These are phyloP conservation scores for Clostera curtula DNA, from an alignment of 2,888 invertebrate species.

Conservation along the genomic window DNA sequence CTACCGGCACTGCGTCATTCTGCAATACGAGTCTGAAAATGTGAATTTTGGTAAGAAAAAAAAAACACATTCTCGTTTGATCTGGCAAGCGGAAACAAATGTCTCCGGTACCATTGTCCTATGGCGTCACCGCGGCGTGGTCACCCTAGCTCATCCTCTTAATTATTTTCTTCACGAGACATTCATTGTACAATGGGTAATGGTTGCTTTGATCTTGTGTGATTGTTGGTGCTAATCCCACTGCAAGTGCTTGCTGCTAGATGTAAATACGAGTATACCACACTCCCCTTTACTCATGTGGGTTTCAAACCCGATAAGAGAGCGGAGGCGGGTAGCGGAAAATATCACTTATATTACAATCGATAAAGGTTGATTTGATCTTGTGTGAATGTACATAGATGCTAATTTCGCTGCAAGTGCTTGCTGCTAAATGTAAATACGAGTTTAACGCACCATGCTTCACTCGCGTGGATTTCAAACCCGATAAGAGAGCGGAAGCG, in stretches of 20 bases:
- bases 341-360: slow-evolving; percentile 62
- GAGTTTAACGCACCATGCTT: too few relatives aligned
- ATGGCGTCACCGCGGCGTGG: slow-evolving; percentile 29
- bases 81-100: slow-evolving; percentile 48
- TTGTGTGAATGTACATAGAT: slow-evolving; percentile 33
- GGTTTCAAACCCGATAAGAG: too few relatives aligned
- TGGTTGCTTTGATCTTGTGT: slow-evolving; percentile 60
- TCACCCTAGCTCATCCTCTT: slow-evolving; percentile 59
- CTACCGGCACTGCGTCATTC: too few relatives aligned
- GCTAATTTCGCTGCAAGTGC: slow-evolving; percentile 20
- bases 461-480: too few relatives aligned
- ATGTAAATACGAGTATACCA: neutral
- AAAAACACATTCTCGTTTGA: slow-evolving; percentile 39
- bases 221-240: slow-evolving; percentile 30
- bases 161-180: slow-evolving; percentile 66
- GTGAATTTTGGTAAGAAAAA: slow-evolving; percentile 6
- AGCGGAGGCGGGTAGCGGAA: too few relatives aligned
- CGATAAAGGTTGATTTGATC: slow-evolving; percentile 64
- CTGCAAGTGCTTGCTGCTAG: slow-evolving; percentile 13
- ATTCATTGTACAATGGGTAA: slow-evolving; percentile 59
- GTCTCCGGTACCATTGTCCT: slow-evolving; percentile 54
- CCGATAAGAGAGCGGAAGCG: too few relatives aligned
- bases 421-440: slow-evolving; percentile 11
- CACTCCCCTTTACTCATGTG: too few relatives aligned
- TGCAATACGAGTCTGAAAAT: neutral